Evolutionary conservation across 2,113 vertebrate species (phyloP).

Genomic region (Thamnophis sirtalis): DNA sequence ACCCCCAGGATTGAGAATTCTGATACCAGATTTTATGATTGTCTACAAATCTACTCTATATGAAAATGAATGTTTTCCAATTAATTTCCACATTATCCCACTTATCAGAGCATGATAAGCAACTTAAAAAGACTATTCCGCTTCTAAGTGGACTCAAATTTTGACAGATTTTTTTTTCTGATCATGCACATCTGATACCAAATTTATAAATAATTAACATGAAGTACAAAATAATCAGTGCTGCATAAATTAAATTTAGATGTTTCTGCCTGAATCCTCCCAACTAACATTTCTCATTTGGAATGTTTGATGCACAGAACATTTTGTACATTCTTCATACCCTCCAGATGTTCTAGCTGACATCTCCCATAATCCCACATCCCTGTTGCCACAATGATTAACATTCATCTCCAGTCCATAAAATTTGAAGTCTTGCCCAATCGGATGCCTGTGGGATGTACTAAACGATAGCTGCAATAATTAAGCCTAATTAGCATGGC

Average conservation of each 20-base stretch:
- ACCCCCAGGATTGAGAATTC: neutral
- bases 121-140: slow-evolving; percentile 17
- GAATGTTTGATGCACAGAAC: neutral
- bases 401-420: neutral
- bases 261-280: neutral
- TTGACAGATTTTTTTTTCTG: neutral
- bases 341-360: neutral
- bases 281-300: neutral
- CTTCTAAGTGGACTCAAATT: neutral
- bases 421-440: neutral
- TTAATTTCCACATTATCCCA: slow-evolving; percentile 27
- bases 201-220: neutral
- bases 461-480: neutral
- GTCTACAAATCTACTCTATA: slow-evolving; percentile 10
- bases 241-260: neutral
- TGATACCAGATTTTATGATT: neutral
- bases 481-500: neutral
- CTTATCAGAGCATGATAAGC: slow-evolving; percentile 27
- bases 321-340: neutral
- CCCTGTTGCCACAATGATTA: neutral
- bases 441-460: neutral
- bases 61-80: slow-evolving; percentile 2
- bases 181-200: neutral
- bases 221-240: neutral
- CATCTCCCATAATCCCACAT: neutral